phyloP scores from a whole-genome alignment of 1,140 invertebrate genomes.

The Dreissena rostriformis region DNA sequence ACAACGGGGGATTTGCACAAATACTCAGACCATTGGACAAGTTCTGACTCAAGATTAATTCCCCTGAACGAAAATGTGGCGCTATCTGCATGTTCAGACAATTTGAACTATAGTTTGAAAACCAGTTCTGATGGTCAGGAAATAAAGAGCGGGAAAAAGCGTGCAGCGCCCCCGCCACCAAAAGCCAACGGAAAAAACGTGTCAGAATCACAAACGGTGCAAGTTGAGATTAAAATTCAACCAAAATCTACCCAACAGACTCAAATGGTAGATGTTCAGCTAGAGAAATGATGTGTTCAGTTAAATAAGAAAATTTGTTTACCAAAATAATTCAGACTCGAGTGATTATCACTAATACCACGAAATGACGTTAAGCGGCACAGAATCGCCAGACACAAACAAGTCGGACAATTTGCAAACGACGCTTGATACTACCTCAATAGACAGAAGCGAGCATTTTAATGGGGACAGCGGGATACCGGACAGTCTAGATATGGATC shows the following conservation, averaged over 20 bases:
- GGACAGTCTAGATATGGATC: slow-evolving; percentile 50
- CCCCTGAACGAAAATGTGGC: slow-evolving; percentile 52
- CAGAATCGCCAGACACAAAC: slow-evolving; percentile 72
- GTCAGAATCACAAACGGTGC: slow-evolving; percentile 55
- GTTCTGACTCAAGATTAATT: slow-evolving; percentile 12
- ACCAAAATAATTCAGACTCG: slow-evolving; percentile 89
- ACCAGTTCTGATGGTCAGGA: background rate
- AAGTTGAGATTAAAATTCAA: slow-evolving; percentile 64
- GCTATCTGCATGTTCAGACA: slow-evolving; percentile 23
- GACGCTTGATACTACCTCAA: slow-evolving; percentile 70
- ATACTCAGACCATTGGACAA: slow-evolving; percentile 26
- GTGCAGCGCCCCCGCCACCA: slow-evolving; percentile 69
- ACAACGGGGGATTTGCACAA: slow-evolving; percentile 47
- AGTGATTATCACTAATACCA: slow-evolving; percentile 85
- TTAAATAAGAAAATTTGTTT: slow-evolving; percentile 83
- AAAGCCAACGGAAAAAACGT: slow-evolving; percentile 19
- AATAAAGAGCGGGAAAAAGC: slow-evolving; percentile 65
- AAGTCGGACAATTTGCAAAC: slow-evolving; percentile 66
- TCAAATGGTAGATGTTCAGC: slow-evolving; percentile 3
- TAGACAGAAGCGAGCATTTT: slow-evolving; percentile 69
- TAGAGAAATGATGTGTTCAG: slow-evolving; percentile 10
- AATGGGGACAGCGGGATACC: slow-evolving; percentile 70
- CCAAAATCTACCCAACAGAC: slow-evolving; percentile 15
- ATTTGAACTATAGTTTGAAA: background rate
- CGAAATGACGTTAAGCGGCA: slow-evolving; percentile 87